Conservation (phyloP, 2,797 vertebrate species). For the Chanos chanos region DNA sequence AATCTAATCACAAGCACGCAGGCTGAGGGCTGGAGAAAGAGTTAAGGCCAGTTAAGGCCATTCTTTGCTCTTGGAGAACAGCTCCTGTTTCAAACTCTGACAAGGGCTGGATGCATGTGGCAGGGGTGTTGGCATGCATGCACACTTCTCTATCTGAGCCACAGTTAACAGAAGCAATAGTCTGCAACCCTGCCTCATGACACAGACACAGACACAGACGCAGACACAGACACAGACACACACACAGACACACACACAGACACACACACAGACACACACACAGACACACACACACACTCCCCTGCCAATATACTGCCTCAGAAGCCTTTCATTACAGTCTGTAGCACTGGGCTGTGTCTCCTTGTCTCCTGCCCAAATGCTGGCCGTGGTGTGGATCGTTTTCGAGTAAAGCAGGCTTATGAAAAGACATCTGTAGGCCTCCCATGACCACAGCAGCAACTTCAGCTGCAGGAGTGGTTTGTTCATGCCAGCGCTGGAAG, state of each 20-base stretch:
- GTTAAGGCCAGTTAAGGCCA: background rate
- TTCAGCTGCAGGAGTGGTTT: too few species aligned
- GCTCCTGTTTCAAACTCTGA: background rate
- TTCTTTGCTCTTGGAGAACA: background rate
- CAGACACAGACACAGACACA: background rate
- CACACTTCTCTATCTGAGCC: conserved; percentile 58
- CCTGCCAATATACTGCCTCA: background rate
- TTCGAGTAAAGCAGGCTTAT: conserved; percentile 5
- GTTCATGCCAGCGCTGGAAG: background rate
- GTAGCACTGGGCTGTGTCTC: background rate
- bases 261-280: conserved; percentile 2
- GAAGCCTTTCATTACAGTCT: conserved; percentile 5
- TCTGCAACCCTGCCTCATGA: background rate
- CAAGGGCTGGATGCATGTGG: conserved; percentile 55
- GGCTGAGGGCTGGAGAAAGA: conserved; percentile 3
- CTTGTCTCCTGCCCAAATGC: conserved; percentile 4
- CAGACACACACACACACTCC: background rate
- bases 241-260: background rate
- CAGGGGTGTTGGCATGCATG: conserved; percentile 46
- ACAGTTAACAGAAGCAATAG: conserved; percentile 25
- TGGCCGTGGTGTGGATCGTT: background rate
- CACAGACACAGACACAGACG: background rate
- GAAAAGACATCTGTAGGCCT: too few species aligned
- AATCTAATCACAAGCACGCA: conserved; percentile 2
- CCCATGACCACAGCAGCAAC: too few species aligned